These are phyloP conservation scores for Semaprochilodus insignis DNA, from an alignment of 2,797 vertebrate species.

Conservation along the genomic window DNA sequence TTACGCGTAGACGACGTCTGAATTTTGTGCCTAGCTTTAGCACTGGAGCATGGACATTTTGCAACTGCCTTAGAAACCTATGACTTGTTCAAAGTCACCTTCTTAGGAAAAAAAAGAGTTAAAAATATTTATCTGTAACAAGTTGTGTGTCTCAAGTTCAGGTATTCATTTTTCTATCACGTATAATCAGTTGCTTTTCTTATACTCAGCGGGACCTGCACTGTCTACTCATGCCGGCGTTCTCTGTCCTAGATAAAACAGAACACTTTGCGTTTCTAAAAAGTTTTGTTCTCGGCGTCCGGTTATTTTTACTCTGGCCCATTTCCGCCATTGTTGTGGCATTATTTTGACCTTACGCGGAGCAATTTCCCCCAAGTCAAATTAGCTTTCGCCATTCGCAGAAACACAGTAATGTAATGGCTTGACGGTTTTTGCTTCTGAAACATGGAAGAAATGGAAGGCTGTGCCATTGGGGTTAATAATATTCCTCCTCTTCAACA, in stretches of 20 bases:
- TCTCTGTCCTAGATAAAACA: constrained; percentile 81
- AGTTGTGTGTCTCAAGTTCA: constrained; percentile 68
- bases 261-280: constrained; percentile 78
- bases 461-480: constrained; percentile 85
- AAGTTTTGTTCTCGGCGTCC: constrained; percentile 79
- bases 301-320: constrained; percentile 87
- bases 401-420: constrained; percentile 80
- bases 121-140: constrained; percentile 61
- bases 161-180: constrained; percentile 69
- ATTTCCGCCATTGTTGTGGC: constrained; percentile 86
- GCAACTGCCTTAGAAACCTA: constrained; percentile 28
- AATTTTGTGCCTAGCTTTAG: background rate
- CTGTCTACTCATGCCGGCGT: constrained; percentile 77
- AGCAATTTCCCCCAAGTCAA: constrained; percentile 86
- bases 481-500: constrained; percentile 88
- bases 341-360: constrained; percentile 84
- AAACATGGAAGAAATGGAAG: constrained; percentile 79
- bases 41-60: constrained; percentile 16
- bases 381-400: constrained; percentile 84
- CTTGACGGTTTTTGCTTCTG: constrained; percentile 79
- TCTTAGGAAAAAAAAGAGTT: constrained; percentile 36
- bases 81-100: constrained; percentile 55
- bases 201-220: constrained; percentile 67
- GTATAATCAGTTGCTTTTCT: constrained; percentile 73
- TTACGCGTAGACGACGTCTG: background rate